Percentiles rank a stretch among this genome's conserved stretches.
phyloP scores from a whole-genome alignment of 2,113 vertebrate genomes.

The Aramus guarauna region DNA sequence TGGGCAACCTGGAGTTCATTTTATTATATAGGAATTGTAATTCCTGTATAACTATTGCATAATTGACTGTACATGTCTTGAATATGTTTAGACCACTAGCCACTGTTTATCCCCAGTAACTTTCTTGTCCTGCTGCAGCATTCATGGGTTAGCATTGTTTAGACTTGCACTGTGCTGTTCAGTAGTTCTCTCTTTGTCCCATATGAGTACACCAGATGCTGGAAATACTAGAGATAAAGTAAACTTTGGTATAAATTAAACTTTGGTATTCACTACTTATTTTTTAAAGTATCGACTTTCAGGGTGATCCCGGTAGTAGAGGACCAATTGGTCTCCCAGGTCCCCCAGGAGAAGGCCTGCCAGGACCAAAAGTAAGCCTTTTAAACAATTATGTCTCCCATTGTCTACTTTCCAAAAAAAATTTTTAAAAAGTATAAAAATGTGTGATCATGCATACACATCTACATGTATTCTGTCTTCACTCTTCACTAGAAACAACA shows the following conservation, averaged over 20 bases:
- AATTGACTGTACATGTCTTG: background rate
- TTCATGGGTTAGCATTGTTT: background rate
- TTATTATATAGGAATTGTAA: background rate
- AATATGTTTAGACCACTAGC: background rate
- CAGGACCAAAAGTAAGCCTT: constrained; percentile 82
- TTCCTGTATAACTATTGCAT: background rate
- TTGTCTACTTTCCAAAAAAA: background rate
- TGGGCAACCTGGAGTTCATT: background rate
- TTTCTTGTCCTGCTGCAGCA: background rate
- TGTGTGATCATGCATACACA: background rate
- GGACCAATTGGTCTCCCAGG: constrained; percentile 81
- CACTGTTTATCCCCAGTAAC: background rate
- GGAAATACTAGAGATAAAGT: background rate
- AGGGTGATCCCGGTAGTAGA: constrained; percentile 86
- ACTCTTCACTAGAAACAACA: background rate
- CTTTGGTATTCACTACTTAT: background rate
- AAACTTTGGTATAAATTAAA: background rate
- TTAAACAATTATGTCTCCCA: background rate
- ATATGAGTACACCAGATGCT: background rate
- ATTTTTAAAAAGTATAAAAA: background rate
- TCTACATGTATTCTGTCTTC: background rate
- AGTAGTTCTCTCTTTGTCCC: background rate
- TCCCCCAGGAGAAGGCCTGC: constrained; percentile 82
- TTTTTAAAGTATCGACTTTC: constrained; percentile 35
- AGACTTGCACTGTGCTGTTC: background rate